Evolutionary conservation across 2,888 invertebrate species (phyloP).

Genomic region (Chromoteleia sp.): DNA sequence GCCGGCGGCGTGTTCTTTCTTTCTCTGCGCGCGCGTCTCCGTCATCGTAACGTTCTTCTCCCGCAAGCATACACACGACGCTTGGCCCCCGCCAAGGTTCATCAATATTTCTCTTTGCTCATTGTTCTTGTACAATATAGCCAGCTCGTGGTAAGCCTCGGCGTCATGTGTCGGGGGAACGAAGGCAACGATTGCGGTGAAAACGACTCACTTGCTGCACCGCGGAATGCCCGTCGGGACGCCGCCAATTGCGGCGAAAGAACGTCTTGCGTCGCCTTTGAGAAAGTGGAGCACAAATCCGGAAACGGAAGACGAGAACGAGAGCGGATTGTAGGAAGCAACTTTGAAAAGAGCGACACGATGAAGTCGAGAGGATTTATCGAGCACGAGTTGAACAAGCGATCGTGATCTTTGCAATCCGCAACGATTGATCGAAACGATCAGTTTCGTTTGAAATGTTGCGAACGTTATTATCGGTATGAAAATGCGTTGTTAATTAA

Average conservation of each 20-base stretch:
- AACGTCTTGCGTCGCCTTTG: conserved; percentile 26
- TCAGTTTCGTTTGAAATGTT: too few species aligned
- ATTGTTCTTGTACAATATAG: conserved; percentile 83
- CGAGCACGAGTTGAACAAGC: too few species aligned
- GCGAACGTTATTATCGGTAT: too few species aligned
- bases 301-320: conserved; percentile 36
- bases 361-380: neutral
- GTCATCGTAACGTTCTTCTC: conserved; percentile 61
- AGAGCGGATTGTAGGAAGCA: conserved; percentile 15
- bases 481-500: too few species aligned
- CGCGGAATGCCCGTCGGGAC: conserved; percentile 66
- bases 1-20: conserved; percentile 65
- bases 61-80: conserved; percentile 74
- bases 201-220: conserved; percentile 77
- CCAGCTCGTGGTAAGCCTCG: conserved; percentile 69
- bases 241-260: conserved; percentile 55
- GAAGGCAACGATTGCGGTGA: conserved; percentile 75
- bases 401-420: too few species aligned
- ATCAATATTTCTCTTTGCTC: conserved; percentile 87
- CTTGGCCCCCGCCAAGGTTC: conserved; percentile 74
- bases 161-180: conserved; percentile 66
- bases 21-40: conserved; percentile 64
- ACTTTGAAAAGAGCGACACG: too few species aligned
- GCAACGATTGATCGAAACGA: too few species aligned
- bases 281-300: conserved; percentile 56